These are phyloP conservation scores for Metopolophium dirhodum DNA, from an alignment of 1,140 invertebrate species.

Conservation along the genomic window DNA sequence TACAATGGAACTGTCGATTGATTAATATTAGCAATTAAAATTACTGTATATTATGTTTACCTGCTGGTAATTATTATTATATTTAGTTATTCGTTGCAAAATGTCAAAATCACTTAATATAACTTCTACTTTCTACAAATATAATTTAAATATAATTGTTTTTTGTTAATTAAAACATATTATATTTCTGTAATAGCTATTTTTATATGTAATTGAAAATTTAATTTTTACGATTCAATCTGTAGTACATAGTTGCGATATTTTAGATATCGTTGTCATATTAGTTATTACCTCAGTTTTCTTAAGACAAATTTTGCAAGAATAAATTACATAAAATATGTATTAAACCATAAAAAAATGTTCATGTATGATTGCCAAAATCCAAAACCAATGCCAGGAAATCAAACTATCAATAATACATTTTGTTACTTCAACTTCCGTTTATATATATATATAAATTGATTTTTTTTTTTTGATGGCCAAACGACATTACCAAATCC, in stretches of 20 bases:
- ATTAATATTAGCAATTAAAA: not conserved
- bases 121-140: not conserved
- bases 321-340: conserved; percentile 45
- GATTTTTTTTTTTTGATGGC: not conserved
- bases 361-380: conserved; percentile 4
- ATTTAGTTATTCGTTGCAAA: too few species aligned
- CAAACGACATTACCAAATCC: not conserved
- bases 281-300: not conserved
- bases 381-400: not conserved
- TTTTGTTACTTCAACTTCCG: not conserved
- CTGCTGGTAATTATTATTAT: not conserved
- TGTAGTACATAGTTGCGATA: not conserved
- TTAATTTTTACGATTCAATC: not conserved
- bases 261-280: not conserved
- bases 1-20: not conserved
- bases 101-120: too few species aligned
- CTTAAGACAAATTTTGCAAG: not conserved
- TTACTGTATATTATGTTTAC: not conserved
- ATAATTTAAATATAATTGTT: not conserved
- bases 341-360: not conserved
- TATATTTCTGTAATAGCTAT: not conserved
- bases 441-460: not conserved
- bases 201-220: not conserved
- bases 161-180: not conserved
- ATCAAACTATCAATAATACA: conserved; percentile 37